Percentiles rank a stretch among this genome's conserved stretches.
Evolutionary conservation across 2,113 vertebrate species (phyloP).

Genomic region (Ophthalmolycus amberensis): DNA sequence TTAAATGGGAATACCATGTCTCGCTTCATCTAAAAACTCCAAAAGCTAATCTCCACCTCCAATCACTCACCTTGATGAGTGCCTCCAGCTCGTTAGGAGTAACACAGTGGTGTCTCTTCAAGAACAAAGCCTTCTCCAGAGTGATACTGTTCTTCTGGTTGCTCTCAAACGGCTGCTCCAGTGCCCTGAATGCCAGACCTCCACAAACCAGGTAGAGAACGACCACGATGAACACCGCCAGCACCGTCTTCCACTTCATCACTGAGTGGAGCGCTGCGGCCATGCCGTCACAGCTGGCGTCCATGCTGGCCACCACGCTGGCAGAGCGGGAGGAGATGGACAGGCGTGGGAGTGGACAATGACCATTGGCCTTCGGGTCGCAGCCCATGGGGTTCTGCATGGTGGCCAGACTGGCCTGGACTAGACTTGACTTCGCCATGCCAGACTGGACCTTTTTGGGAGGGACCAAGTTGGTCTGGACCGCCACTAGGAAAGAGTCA

Average conservation of each 20-base stretch:
- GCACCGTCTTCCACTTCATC: conserved; percentile 98
- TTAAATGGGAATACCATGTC: neutral
- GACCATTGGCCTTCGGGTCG: conserved; percentile 86
- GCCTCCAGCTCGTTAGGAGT: conserved; percentile 89
- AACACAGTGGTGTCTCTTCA: conserved; percentile 90
- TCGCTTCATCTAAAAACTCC: neutral
- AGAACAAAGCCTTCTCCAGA: conserved; percentile 90
- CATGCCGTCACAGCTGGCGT: conserved; percentile 81
- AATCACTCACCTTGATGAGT: conserved; percentile 89
- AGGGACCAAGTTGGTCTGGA: conserved; percentile 86
- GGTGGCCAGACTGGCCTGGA: conserved; percentile 82
- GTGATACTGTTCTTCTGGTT: conserved; percentile 91
- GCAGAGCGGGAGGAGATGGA: conserved; percentile 89
- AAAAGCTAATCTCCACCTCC: neutral
- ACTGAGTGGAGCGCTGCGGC: conserved; percentile 88
- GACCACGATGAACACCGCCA: conserved; percentile 94
- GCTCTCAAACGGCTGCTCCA: conserved; percentile 95
- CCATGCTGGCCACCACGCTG: conserved; percentile 91
- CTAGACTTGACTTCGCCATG: conserved; percentile 79
- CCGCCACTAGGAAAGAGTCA: conserved; percentile 85
- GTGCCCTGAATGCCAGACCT: conserved; percentile 89
- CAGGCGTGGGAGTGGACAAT: conserved; percentile 86
- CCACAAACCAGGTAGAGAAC: conserved; percentile 92
- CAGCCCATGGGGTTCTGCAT: conserved; percentile 85
- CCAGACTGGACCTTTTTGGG: conserved; percentile 82